Percentiles rank a stretch among this genome's conserved stretches.
These are phyloP conservation scores for Platysteira castanea DNA, from an alignment of 2,113 vertebrate genomes.

Conservation along the genomic window DNA sequence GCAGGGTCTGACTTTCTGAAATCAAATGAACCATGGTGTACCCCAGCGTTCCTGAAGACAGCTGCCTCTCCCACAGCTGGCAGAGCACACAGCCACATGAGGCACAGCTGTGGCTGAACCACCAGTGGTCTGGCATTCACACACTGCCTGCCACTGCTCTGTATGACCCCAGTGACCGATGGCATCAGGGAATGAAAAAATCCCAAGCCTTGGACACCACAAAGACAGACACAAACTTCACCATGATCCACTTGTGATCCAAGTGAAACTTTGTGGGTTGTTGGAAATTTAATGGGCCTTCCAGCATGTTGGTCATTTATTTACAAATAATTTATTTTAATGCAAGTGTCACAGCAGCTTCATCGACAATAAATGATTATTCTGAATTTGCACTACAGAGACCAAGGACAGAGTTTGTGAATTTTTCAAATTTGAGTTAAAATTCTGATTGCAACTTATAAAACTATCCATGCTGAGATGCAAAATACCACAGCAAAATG, in stretches of 20 bases:
- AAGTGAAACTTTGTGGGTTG: neutral
- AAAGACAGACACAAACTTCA: neutral
- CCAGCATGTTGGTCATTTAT: neutral
- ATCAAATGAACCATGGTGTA: neutral
- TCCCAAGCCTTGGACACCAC: neutral
- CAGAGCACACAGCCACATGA: neutral
- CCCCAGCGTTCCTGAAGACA: neutral
- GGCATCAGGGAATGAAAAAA: neutral
- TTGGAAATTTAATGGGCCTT: neutral
- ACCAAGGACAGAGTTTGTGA: neutral
- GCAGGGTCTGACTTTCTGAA: neutral
- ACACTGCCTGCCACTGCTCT: neutral
- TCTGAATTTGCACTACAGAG: neutral
- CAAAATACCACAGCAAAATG: neutral
- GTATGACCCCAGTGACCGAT: neutral
- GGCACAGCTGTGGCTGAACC: neutral
- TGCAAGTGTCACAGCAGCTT: neutral
- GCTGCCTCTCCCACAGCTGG: neutral
- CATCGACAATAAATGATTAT: neutral
- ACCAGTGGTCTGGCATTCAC: accelerated
- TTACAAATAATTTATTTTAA: neutral
- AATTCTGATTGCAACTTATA: neutral
- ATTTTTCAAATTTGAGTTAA: neutral
- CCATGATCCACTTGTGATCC: neutral
- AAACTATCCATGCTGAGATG: neutral